These are phyloP conservation scores for Himalopsyche japonica DNA, from an alignment of 2,888 invertebrate genomes.

Conservation along the genomic window DNA sequence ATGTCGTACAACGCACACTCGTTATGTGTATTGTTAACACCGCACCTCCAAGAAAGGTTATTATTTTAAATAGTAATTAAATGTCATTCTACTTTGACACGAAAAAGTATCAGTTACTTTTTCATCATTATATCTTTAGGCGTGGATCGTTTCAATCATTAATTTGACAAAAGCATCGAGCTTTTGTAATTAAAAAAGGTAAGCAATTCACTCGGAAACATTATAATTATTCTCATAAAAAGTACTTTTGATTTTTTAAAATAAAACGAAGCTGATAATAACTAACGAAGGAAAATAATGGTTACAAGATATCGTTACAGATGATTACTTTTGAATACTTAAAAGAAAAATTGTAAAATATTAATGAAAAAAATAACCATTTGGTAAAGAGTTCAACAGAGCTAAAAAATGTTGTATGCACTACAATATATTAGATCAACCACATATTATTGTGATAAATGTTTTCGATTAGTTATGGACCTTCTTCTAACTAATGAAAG, in stretches of 20 bases:
- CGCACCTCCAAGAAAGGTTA: slow-evolving; percentile 10
- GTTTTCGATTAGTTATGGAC: too few species aligned
- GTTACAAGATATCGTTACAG: too few species aligned
- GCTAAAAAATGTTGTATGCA: too few species aligned
- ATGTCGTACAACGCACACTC: background rate
- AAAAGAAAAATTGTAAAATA: too few species aligned
- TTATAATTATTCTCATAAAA: background rate
- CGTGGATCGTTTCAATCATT: background rate
- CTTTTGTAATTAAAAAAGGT: background rate
- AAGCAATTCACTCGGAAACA: background rate
- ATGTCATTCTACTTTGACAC: slow-evolving; percentile 12
- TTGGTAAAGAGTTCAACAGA: too few species aligned
- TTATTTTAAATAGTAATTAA: slow-evolving; percentile 10
- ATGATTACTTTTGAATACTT: too few species aligned
- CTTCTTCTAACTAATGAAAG: too few species aligned
- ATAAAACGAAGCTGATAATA: background rate
- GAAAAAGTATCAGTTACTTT: slow-evolving; percentile 23
- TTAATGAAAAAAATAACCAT: too few species aligned
- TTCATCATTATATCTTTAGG: slow-evolving; percentile 4
- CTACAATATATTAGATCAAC: too few species aligned
- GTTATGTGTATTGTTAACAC: background rate
- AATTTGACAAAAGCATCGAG: background rate
- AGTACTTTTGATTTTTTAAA: background rate
- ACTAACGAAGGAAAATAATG: too few species aligned
- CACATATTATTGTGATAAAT: too few species aligned